Conservation (phyloP, 2,888 invertebrate species). For the Augochlorella aurata region DNA sequence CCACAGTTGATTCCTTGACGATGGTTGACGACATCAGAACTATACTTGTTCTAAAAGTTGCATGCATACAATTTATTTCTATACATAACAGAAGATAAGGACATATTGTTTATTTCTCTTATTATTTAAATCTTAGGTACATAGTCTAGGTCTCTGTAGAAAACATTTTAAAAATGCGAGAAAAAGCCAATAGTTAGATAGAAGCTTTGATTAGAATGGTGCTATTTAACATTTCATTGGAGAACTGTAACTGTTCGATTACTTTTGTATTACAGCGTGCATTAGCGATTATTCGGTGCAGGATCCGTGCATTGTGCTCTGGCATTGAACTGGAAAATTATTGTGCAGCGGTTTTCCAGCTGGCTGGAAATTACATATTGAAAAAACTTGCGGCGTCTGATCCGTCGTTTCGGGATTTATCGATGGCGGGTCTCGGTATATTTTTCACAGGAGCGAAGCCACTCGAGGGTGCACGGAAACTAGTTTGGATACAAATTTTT, state of each 20-base stretch:
- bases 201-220: too few species aligned
- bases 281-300: not conserved
- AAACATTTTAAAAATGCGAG: too few species aligned
- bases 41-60: too few species aligned
- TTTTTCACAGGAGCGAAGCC: constrained; percentile 35
- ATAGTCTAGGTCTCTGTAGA: too few species aligned
- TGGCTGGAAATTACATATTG: constrained; percentile 17
- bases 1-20: too few species aligned
- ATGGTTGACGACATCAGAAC: too few species aligned
- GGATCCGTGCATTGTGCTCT: not conserved
- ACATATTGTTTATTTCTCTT: too few species aligned
- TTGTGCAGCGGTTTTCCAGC: not conserved
- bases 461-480: constrained; percentile 37
- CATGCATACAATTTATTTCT: too few species aligned
- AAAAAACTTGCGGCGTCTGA: constrained; percentile 35
- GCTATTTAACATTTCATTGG: not conserved
- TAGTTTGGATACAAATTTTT: constrained; percentile 66
- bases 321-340: not conserved
- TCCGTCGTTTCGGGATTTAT: constrained; percentile 33
- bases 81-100: too few species aligned
- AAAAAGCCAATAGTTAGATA: too few species aligned
- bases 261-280: not conserved
- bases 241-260: too few species aligned
- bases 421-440: constrained; percentile 29
- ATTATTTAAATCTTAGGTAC: too few species aligned